These are phyloP conservation scores for Ormyrus pomaceus DNA, from an alignment of 2,888 invertebrate genomes.

Conservation along the genomic window DNA sequence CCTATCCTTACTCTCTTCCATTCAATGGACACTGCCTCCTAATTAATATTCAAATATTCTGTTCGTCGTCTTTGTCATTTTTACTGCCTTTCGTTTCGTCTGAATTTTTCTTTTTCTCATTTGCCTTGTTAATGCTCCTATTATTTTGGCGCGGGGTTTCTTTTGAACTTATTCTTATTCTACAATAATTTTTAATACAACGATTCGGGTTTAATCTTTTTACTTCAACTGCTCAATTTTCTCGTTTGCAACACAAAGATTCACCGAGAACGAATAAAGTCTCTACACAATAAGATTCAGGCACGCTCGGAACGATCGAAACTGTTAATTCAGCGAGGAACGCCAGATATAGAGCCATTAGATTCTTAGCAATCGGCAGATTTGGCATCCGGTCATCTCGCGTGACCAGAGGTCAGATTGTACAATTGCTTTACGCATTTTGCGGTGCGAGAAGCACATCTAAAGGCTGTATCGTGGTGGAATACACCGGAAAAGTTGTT, in stretches of 20 bases:
- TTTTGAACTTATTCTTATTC: conserved; percentile 20
- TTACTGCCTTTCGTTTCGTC: conserved; percentile 43
- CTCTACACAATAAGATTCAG: conserved; percentile 91
- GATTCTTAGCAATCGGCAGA: conserved; percentile 72
- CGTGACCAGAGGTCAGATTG: conserved; percentile 38
- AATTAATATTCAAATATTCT: conserved; percentile 47
- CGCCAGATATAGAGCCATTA: conserved; percentile 87
- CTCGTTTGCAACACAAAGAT: conserved; percentile 78
- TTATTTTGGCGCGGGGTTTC: conserved; percentile 44
- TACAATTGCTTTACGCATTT: conserved; percentile 17
- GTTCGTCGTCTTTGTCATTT: conserved; percentile 53
- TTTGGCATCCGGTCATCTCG: conserved; percentile 43
- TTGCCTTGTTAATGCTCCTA: conserved; percentile 53
- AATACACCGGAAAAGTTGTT: conserved; percentile 20
- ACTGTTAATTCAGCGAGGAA: conserved; percentile 90
- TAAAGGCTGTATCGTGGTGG: conserved; percentile 38
- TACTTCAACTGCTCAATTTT: conserved; percentile 52
- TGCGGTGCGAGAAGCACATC: conserved; percentile 19
- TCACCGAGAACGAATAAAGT: conserved; percentile 90
- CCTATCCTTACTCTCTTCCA: conserved; percentile 44
- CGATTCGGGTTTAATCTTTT: conserved; percentile 31
- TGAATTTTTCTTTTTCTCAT: conserved; percentile 60
- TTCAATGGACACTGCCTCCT: conserved; percentile 21
- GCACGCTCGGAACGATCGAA: conserved; percentile 93
- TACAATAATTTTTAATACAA: not conserved